Evolutionary conservation across 2,888 invertebrate species (phyloP).

Genomic region (Bombylius major): DNA sequence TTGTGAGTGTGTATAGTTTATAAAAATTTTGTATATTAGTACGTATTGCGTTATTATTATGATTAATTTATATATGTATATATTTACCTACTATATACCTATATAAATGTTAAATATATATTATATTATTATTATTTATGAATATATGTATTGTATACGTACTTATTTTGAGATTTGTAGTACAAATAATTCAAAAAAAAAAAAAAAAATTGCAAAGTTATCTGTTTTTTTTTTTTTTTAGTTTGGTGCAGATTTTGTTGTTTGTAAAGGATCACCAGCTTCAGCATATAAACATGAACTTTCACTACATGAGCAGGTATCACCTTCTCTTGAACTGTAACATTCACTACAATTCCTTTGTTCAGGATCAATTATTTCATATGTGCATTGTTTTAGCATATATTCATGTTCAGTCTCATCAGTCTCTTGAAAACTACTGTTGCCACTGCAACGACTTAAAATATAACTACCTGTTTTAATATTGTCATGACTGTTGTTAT

Average conservation of each 20-base stretch:
- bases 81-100: no score
- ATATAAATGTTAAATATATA: no score
- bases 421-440: slow-evolving; percentile 21
- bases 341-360: slow-evolving; percentile 36
- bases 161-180: no score
- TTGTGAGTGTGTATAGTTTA: no score
- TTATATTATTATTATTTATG: no score
- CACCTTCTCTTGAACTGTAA: slow-evolving; percentile 39
- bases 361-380: slow-evolving; percentile 12
- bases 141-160: no score
- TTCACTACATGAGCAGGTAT: slow-evolving; percentile 52
- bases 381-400: slow-evolving; percentile 12
- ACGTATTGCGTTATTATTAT: neutral
- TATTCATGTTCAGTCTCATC: slow-evolving; percentile 23
- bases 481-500: slow-evolving; percentile 29
- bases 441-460: slow-evolving; percentile 9
- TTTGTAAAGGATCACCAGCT: slow-evolving; percentile 36
- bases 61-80: no score
- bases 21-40: neutral
- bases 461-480: slow-evolving; percentile 11
- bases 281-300: slow-evolving; percentile 50
- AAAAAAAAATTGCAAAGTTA: no score
- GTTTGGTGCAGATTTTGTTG: slow-evolving; percentile 12
- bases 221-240: neutral
- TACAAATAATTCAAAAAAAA: no score